Evolutionary conservation across 2,888 invertebrate genomes (phyloP).

Genomic region (Cephus rjabovi): DNA sequence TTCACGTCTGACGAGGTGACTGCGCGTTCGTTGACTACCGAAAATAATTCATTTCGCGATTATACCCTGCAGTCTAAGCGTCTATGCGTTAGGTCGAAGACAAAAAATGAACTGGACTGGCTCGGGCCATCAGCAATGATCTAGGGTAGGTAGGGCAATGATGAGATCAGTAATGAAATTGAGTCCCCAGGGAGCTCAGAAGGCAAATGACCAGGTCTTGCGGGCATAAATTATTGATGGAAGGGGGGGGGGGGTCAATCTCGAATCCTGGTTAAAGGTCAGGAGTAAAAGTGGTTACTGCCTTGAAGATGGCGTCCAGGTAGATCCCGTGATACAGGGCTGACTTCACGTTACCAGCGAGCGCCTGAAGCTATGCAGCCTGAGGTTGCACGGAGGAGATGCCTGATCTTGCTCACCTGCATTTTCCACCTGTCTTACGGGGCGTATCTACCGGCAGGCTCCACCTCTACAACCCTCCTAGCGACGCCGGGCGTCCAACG

Average conservation of each 20-base stretch:
- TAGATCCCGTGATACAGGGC: neutral
- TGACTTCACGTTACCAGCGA: neutral
- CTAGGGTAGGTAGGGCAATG: neutral
- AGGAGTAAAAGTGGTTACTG: neutral
- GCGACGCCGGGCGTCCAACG: conserved; percentile 58
- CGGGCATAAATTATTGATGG: neutral
- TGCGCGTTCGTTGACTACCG: neutral
- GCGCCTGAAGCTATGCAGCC: neutral
- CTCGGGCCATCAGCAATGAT: neutral
- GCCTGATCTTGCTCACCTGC: conserved; percentile 48
- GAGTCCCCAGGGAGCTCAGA: neutral
- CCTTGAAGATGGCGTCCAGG: neutral
- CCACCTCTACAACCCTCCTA: conserved; percentile 62
- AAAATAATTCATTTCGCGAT: neutral
- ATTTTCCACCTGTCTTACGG: conserved; percentile 63
- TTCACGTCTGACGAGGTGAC: conserved; percentile 23
- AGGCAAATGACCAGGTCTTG: neutral
- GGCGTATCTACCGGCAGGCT: conserved; percentile 58
- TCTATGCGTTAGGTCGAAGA: neutral
- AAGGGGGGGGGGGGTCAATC: neutral
- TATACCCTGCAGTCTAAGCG: neutral
- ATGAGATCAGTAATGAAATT: neutral
- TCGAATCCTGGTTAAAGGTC: neutral
- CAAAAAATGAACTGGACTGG: neutral
- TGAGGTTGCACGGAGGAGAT: neutral